Base-by-base conservation (phyloP, 2,888 invertebrate species). In the Phaonia tiefii region DNA sequence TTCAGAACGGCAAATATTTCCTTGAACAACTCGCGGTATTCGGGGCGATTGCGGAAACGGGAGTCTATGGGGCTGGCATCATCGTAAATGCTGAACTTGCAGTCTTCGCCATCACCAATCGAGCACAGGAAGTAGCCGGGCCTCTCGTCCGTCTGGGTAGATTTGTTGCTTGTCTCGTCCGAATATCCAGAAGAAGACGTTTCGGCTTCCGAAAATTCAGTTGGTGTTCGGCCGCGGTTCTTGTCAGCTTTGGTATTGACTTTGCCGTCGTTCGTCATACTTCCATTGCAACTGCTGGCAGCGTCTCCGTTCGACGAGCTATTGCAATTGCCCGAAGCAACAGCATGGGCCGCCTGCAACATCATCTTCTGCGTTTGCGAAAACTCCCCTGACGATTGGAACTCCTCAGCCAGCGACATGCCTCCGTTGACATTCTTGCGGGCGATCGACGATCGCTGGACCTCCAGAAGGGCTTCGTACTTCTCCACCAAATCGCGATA, bases 1-100 rank as follows among this genome's bases (percentile, higher is more conserved):
- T 96, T 96, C 15, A 97, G 91, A 8, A 96, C 95, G 22, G 94
- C 94, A 89, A 96, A 96, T 80, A 97, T 96, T 89, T 97, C 96
- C 85, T 95, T 95, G 89, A 96, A 97, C 5, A 96, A 89, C 86
- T 95, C 94, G 2, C 95, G 92, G 88, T 96, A 96, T 87, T 96
- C 96, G 0, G 96, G 96, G 31, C 95, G 93, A 88, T 96, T 95
- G 17, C 95, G 93, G 92, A 96, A 96, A 71, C 95, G 93, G 84
- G 95, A 95, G 86, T 96, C 96, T 88, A 96, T 94, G 0, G 95
- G 95, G 86, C 94, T 95, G 67, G 93, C 95, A 87, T 95, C 95
- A 86, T 95, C 95, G 88, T 96, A 96, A 88, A 96, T 96, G 89
- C 96, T 96, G 88, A 96, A 95, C 84, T 95, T 95, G 89, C 96